Evolutionary conservation across 37 sponge, comb jelly and placozoan species (phyloP), one percentile per base, ranked within the genome.

Genomic region (Hormiphora californensis): DNA sequence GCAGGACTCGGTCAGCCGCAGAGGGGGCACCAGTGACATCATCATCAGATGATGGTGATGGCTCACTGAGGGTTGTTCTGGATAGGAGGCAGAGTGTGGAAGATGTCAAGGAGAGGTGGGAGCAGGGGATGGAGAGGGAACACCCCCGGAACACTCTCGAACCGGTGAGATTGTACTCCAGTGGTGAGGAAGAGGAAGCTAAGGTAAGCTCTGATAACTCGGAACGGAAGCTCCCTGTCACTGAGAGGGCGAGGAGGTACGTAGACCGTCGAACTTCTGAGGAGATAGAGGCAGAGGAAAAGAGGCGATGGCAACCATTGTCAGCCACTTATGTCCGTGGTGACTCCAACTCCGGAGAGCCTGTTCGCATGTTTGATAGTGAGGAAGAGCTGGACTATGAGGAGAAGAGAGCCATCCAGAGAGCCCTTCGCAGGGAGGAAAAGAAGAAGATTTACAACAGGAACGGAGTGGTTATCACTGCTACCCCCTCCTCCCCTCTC

Each of bases 121-220:
- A 57, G 61, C 30, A 57, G 61, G 61, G 61, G 7, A 57, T 57
- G 61, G 61, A 57, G n/a, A 30, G n/a, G 61, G 61, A 15, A 15
- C 61, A 23, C n/a, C 17, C 61, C n/a, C 61, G 4, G 4, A 57
- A 57, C 30, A 30, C n/a, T 12, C 61, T 30, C 7, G 27, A 23
- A 4, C 61, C 22, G n/a, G 61, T 57, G 61, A 5, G 30, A 28
- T 30, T 57, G n/a, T 57, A 57, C 22, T 28, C 17, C 21, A 30
- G 27, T 4, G n/a, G 30, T 5, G 61, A 57, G 61, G 61, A 57
- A 30, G 9, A 21, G n/a, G n/a, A n/a, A n/a, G n/a, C n/a, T n/a
- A n/a, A n/a, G n/a, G n/a, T n/a, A n/a, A n/a, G n/a, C 61, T 57
- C 61, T 15, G 7, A 23, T 28, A 30, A 15, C 7, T 23, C 61